phyloP scores from a whole-genome alignment of 2,797 vertebrate genomes.

The Danio choprae region DNA sequence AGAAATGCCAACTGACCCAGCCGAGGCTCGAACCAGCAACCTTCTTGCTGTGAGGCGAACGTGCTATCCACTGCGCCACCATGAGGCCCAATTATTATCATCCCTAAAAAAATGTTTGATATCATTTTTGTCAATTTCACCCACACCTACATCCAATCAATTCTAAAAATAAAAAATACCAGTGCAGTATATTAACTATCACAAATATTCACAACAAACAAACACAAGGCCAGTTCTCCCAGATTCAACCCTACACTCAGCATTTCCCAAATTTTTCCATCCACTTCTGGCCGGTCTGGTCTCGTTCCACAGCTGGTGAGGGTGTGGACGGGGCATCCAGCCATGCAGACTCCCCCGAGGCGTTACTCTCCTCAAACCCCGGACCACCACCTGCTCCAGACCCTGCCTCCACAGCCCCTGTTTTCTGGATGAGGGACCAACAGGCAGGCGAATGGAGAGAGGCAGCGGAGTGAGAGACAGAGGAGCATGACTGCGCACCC shows the following conservation, averaged over 20 bases:
- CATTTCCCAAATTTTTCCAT: not conserved
- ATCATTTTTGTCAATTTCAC: too few relatives aligned
- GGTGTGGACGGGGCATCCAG: conserved; percentile 22
- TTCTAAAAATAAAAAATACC: too few relatives aligned
- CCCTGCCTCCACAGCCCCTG: conserved; percentile 10
- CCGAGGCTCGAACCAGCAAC: too few relatives aligned
- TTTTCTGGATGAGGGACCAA: conserved; percentile 21
- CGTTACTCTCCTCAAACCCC: conserved; percentile 21
- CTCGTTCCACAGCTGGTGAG: conserved; percentile 46
- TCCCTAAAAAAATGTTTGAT: too few relatives aligned
- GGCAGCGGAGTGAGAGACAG: not conserved
- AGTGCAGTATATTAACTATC: not conserved
- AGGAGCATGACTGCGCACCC: not conserved
- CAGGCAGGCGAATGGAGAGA: conserved; percentile 7
- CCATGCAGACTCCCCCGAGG: conserved; percentile 44
- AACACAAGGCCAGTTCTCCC: not conserved
- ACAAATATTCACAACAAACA: not conserved
- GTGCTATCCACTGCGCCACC: too few relatives aligned
- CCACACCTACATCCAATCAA: too few relatives aligned
- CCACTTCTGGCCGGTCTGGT: conserved; percentile 1
- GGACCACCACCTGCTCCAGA: conserved; percentile 40
- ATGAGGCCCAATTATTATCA: too few relatives aligned
- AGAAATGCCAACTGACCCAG: too few relatives aligned
- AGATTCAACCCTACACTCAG: not conserved
- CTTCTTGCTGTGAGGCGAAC: too few relatives aligned